Percentiles rank a stretch among this genome's conserved stretches.
Evolutionary conservation across 2,888 invertebrate species (phyloP).

Genomic region (Ecdyonurus torrentis): DNA sequence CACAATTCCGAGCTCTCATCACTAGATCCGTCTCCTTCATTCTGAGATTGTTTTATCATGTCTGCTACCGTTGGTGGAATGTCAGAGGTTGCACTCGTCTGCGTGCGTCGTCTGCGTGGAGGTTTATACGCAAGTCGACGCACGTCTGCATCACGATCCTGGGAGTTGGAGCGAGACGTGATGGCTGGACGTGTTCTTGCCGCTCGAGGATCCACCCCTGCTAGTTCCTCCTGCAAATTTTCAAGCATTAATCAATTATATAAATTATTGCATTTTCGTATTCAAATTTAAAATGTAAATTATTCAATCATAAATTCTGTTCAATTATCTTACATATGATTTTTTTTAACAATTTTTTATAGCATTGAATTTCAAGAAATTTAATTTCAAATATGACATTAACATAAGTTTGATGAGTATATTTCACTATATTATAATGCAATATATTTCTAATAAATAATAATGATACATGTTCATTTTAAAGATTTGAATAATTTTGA

Average conservation of each 20-base stretch:
- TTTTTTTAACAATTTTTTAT: too few species aligned
- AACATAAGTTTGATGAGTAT: too few species aligned
- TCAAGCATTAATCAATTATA: background rate
- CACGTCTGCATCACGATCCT: constrained; percentile 22
- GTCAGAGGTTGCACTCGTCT: background rate
- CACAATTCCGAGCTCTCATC: constrained; percentile 14
- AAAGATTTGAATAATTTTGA: too few species aligned
- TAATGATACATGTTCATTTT: too few species aligned
- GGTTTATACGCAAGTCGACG: constrained; percentile 21
- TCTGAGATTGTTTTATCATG: constrained; percentile 18
- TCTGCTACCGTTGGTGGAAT: background rate
- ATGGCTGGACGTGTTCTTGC: constrained; percentile 18
- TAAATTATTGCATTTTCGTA: background rate
- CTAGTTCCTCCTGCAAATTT: constrained; percentile 36
- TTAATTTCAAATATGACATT: too few species aligned
- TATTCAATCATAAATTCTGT: background rate
- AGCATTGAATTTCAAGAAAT: too few species aligned
- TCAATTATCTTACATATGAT: background rate
- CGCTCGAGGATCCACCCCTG: constrained; percentile 37
- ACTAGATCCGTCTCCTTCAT: constrained; percentile 23
- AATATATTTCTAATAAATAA: too few species aligned
- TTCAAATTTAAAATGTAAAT: constrained; percentile 3
- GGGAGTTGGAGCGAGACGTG: constrained; percentile 24
- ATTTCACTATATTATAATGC: too few species aligned
- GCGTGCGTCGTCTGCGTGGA: constrained; percentile 22